A percentile compares a stretch with the other conserved stretches of the same genome.
Conservation (phyloP, 1,140 invertebrate species). For the Ceratoteleas bidentatus region DNA sequence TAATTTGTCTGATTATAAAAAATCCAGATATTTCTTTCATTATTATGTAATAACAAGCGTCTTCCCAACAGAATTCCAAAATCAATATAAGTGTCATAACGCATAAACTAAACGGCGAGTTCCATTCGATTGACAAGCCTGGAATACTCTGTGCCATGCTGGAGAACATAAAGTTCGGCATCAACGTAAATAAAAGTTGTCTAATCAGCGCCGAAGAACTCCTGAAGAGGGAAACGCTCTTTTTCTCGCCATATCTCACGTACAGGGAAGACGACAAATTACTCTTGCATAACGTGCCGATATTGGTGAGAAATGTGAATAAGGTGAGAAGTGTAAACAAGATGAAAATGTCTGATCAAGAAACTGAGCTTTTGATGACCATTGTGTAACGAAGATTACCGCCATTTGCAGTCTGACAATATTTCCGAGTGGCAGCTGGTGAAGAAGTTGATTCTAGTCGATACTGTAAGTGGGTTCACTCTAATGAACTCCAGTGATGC, state of each 20-base stretch:
- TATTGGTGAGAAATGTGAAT: constrained; percentile 79
- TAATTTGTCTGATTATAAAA: too few species aligned
- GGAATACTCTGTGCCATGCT: constrained; percentile 80
- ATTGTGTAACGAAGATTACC: constrained; percentile 1
- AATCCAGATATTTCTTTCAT: too few species aligned
- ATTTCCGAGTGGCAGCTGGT: constrained; percentile 84
- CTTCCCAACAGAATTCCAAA: constrained; percentile 72
- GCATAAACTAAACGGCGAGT: constrained; percentile 75
- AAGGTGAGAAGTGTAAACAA: constrained; percentile 31
- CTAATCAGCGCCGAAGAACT: constrained; percentile 81
- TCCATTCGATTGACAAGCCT: constrained; percentile 77
- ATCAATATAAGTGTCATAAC: constrained; percentile 79
- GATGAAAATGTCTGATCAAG: too few species aligned
- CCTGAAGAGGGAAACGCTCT: constrained; percentile 80
- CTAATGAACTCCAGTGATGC: constrained; percentile 64
- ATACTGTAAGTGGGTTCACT: constrained; percentile 81
- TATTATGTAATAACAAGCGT: too few species aligned
- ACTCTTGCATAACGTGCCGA: constrained; percentile 83
- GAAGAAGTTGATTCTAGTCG: constrained; percentile 86
- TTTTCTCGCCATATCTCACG: constrained; percentile 84
- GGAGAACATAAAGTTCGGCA: constrained; percentile 82
- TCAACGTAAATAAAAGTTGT: constrained; percentile 82
- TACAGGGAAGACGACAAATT: constrained; percentile 77
- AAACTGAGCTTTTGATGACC: background rate
- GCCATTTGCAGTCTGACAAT: constrained; percentile 76